phyloP scores from a whole-genome alignment of 2,888 invertebrate species.

The Eristalis pertinax region DNA sequence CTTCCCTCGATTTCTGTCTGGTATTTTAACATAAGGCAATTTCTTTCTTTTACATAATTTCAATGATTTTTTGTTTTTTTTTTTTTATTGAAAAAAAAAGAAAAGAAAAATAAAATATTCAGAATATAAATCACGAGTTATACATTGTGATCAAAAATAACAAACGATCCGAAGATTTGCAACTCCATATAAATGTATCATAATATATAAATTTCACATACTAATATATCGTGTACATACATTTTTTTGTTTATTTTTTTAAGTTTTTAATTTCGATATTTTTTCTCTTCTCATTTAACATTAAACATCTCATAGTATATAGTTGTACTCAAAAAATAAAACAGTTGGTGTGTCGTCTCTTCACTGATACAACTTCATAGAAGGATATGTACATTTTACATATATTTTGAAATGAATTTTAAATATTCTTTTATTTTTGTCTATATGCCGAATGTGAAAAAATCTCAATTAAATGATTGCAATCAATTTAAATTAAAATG shows the following conservation, averaged over 20 bases:
- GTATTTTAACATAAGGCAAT: constrained; percentile 74
- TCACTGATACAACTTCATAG: constrained; percentile 35
- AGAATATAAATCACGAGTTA: constrained; percentile 35
- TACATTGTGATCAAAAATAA: constrained; percentile 45
- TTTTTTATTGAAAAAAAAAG: constrained; percentile 20
- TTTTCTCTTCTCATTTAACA: neutral
- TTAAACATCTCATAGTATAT: neutral
- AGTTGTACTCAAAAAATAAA: constrained; percentile 16
- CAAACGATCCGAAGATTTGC: constrained; percentile 10
- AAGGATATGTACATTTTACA: constrained; percentile 46
- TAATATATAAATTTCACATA: constrained; percentile 21
- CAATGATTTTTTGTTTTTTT: constrained; percentile 63
- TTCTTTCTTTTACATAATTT: constrained; percentile 65
- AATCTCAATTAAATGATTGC: neutral
- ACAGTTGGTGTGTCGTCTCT: constrained; percentile 12
- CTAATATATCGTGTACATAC: constrained; percentile 49
- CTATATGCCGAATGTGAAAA: constrained; percentile 25
- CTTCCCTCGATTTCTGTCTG: neutral
- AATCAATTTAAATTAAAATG: neutral
- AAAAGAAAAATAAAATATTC: neutral
- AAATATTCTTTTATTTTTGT: neutral
- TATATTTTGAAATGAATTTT: constrained; percentile 9
- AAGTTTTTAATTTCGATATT: constrained; percentile 13
- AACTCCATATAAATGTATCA: constrained; percentile 45
- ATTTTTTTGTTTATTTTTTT: neutral